Evolutionary conservation across 2,888 invertebrate species (phyloP), one percentile per base, ranked within the genome.

Genomic region (Azorinus chamasolen): DNA sequence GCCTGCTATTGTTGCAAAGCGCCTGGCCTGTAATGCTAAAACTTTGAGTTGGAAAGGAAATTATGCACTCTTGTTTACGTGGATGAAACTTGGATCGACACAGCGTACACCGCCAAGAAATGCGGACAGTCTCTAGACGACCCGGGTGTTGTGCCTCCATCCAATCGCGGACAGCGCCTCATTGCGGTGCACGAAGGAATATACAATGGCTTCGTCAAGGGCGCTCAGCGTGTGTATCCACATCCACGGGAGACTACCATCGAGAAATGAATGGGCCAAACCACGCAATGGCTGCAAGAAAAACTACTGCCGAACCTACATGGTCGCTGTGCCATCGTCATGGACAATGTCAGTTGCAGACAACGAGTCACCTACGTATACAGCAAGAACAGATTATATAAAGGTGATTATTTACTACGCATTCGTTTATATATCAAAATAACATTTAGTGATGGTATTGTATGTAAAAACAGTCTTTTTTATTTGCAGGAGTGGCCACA

Each of bases 41-140:
- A 68, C 46, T 22, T 54, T 65, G 18, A 46, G 69, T 2, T 32
- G 64, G 4, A 41, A 61, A 57, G 57, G 65, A 3, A 41, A 12
- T 1, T 65, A 62, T 5, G 39, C 24, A 3, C 16, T 43, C 10
- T 78, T 14, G 62, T 73, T 0, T 69, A 64, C 43, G 46, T 73
- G 0, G 70, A 73, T 32, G 72, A 77, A 24, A 71, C 63, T 0
- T 71, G 62, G 68, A 46, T 77, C 1, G 77, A 72, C 45, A 69
- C 73, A 1, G 43, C 62, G 0, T 73, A 65, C 43, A 51, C 54
- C 0, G 48, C 48, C 5, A 64, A 74, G 18, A 18, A 16, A 53
- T 79, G 78, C 22, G 65, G 73, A 65, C 69, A 79, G 25, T 39
- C 20, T 27, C 41, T 32, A 12, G 25, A 37, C 5, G 45, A 45